These are phyloP conservation scores for Hyppa rectilinea DNA, from an alignment of 2,888 invertebrate species.

Conservation along the genomic window DNA sequence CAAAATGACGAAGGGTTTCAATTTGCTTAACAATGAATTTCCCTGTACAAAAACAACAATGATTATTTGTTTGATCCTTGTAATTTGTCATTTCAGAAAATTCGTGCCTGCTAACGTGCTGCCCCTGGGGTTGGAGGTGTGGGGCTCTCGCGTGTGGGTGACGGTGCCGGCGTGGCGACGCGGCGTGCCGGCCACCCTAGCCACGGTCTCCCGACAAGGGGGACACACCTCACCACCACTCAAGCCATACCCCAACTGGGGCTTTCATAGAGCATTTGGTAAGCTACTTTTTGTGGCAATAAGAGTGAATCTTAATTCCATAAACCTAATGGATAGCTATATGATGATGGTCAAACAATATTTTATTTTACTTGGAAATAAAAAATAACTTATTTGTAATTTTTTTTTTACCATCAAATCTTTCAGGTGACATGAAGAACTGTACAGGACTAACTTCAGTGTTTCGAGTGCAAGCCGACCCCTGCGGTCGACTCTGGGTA, in stretches of 20 bases:
- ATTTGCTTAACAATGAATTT: not conserved
- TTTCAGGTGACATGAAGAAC: slow-evolving; percentile 76
- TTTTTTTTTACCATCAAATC: not conserved
- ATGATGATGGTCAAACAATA: not conserved
- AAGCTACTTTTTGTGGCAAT: slow-evolving; percentile 53
- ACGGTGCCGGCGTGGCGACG: slow-evolving; percentile 94
- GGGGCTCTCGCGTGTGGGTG: slow-evolving; percentile 93
- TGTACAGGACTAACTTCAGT: slow-evolving; percentile 94
- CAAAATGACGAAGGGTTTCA: not conserved
- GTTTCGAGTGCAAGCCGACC: slow-evolving; percentile 93
- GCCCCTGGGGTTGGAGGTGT: slow-evolving; percentile 94
- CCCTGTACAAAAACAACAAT: not conserved
- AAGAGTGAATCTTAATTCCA: not conserved
- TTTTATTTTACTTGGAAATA: slow-evolving; percentile 1
- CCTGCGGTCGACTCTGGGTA: slow-evolving; percentile 95
- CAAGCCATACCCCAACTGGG: slow-evolving; percentile 94
- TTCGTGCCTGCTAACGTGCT: slow-evolving; percentile 94
- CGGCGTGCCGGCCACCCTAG: slow-evolving; percentile 94
- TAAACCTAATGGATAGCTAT: not conserved
- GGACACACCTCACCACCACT: slow-evolving; percentile 91
- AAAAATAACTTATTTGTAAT: not conserved
- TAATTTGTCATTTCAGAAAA: slow-evolving; percentile 77
- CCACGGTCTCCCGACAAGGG: slow-evolving; percentile 92
- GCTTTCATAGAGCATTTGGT: slow-evolving; percentile 91
- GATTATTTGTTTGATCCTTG: not conserved